Percentiles rank a stretch among this genome's conserved stretches.
Evolutionary conservation across 1,140 invertebrate genomes (phyloP).

Genomic region (Calosoma granatense): DNA sequence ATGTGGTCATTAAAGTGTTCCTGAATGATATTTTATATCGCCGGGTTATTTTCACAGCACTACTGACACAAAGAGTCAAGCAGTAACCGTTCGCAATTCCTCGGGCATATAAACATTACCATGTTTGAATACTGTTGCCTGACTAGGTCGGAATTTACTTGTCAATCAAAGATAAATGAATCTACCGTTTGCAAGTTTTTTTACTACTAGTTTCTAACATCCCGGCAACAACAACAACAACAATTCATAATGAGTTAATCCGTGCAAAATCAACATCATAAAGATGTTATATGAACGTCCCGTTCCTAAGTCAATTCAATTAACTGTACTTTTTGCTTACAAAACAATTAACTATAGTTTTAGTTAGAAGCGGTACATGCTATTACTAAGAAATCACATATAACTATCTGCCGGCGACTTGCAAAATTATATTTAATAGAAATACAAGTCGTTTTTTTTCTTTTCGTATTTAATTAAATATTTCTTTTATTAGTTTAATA

Average conservation of each 20-base stretch:
- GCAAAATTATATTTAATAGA: no score
- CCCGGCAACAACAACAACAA: not conserved
- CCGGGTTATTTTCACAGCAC: not conserved
- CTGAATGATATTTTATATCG: not conserved
- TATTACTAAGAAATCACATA: no score
- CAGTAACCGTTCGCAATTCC: not conserved
- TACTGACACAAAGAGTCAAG: not conserved
- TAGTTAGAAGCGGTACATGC: no score
- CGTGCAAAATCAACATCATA: not conserved
- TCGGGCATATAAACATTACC: not conserved
- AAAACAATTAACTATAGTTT: no score
- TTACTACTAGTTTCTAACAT: not conserved
- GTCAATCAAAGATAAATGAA: constrained; percentile 6
- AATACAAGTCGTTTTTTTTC: no score
- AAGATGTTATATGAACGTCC: not conserved
- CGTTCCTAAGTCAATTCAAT: no score
- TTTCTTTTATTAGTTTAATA: no score
- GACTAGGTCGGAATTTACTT: constrained; percentile 6
- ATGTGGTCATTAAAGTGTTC: not conserved
- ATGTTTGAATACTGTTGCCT: not conserved
- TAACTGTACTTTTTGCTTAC: no score
- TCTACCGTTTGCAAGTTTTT: constrained; percentile 4
- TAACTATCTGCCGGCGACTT: no score
- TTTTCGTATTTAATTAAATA: no score
- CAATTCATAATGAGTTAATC: no score